Percentiles rank a stretch among this genome's conserved stretches.
Evolutionary conservation across 2,797 vertebrate genomes (phyloP).

Genomic region (Tamandua tetradactyla): DNA sequence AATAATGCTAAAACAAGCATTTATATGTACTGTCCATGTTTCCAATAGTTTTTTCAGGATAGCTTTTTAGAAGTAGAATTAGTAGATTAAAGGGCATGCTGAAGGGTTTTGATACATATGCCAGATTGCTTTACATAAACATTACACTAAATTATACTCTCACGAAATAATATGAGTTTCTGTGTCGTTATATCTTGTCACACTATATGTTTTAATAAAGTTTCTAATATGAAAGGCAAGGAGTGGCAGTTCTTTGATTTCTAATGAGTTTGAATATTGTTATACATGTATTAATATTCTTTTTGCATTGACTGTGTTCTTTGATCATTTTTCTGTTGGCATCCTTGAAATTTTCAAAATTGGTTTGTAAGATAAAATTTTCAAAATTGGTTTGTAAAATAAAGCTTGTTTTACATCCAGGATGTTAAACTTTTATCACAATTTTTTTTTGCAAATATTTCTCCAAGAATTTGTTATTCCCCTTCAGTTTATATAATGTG

Average conservation of each 20-base stretch:
- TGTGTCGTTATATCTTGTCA: neutral
- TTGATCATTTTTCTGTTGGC: neutral
- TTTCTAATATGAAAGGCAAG: conserved; percentile 6
- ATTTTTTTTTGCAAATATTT: neutral
- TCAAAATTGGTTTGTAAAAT: conserved; percentile 22
- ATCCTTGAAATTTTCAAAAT: conserved; percentile 11
- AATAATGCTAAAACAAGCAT: conserved; percentile 1
- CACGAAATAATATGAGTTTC: neutral
- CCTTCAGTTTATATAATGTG: neutral
- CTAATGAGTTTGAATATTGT: neutral
- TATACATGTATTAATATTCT: neutral
- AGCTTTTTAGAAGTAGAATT: conserved; percentile 35
- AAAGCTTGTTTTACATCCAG: neutral
- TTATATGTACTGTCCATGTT: neutral
- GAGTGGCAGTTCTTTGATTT: neutral
- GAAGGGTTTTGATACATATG: neutral
- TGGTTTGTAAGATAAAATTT: conserved; percentile 25
- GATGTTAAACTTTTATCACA: neutral
- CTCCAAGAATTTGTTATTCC: neutral
- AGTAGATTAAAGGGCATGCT: neutral
- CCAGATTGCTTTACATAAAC: neutral
- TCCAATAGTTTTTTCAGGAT: conserved; percentile 1
- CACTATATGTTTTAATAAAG: neutral
- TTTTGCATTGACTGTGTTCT: neutral
- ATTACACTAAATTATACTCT: neutral